Conservation (phyloP, 1,140 invertebrate species). For the Drosophila saltans region DNA sequence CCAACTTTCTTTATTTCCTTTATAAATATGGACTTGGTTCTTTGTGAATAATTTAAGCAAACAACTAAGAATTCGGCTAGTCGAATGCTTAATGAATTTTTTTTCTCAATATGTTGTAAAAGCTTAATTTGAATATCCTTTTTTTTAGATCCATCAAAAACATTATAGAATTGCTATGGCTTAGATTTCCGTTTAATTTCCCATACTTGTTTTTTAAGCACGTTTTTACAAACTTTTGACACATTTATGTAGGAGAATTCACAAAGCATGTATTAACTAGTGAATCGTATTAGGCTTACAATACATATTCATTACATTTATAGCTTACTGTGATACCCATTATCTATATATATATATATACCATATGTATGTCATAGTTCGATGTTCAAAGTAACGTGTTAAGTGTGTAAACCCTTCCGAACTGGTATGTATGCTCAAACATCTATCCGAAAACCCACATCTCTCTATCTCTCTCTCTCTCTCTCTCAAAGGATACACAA, state of each 20-base stretch:
- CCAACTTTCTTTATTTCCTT: no score
- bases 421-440: constrained; percentile 74
- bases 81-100: neutral
- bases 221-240: no score
- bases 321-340: constrained; percentile 9
- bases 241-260: neutral
- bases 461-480: constrained; percentile 18
- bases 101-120: neutral
- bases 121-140: neutral
- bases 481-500: constrained; percentile 32
- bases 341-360: constrained; percentile 8
- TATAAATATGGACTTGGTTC: neutral
- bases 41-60: constrained; percentile 42
- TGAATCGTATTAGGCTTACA: neutral
- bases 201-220: no score
- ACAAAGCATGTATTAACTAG: neutral
- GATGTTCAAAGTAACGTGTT: constrained; percentile 61
- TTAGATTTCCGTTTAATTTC: no score
- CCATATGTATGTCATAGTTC: constrained; percentile 38
- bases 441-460: constrained; percentile 54
- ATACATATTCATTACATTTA: neutral
- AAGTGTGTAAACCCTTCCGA: constrained; percentile 71
- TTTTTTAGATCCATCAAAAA: neutral
- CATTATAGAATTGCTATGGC: neutral
- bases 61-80: constrained; percentile 6